Evolutionary conservation across 2,888 invertebrate species (phyloP).

Genomic region (Matsumyia berberina): DNA sequence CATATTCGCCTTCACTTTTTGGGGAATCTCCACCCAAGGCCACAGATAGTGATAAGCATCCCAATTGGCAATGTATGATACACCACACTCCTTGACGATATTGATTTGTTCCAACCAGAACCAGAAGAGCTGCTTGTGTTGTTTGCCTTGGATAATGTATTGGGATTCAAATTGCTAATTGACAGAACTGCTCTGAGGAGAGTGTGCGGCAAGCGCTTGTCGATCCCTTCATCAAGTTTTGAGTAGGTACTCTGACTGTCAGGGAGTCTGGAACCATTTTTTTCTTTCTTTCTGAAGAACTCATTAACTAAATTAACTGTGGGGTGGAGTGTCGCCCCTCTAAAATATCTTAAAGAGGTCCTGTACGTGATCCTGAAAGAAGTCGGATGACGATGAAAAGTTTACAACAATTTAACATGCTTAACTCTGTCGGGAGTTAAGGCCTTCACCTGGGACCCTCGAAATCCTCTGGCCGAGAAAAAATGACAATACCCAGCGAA

Average conservation of each 20-base stretch:
- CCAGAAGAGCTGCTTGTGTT: constrained; percentile 2
- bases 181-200: not conserved
- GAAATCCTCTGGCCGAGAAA: constrained; percentile 3
- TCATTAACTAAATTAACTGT: not conserved
- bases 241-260: not conserved
- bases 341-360: not conserved
- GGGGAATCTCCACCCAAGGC: not conserved
- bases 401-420: constrained; percentile 34
- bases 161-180: constrained; percentile 17
- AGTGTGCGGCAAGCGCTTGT: not conserved
- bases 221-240: not conserved
- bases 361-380: constrained; percentile 31
- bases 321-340: not conserved
- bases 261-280: not conserved
- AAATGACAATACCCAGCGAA: constrained; percentile 3
- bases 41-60: not conserved
- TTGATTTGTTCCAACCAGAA: constrained; percentile 4
- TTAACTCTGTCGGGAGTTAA: constrained; percentile 23
- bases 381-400: constrained; percentile 20
- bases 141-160: constrained; percentile 2
- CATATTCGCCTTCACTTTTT: not conserved
- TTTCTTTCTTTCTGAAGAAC: not conserved
- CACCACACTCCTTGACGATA: not conserved
- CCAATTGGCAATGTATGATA: constrained; percentile 12
- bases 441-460: constrained; percentile 9